These are phyloP conservation scores for Rhabdomys pumilio DNA, from an alignment of 2,797 vertebrate genomes.

Conservation along the genomic window DNA sequence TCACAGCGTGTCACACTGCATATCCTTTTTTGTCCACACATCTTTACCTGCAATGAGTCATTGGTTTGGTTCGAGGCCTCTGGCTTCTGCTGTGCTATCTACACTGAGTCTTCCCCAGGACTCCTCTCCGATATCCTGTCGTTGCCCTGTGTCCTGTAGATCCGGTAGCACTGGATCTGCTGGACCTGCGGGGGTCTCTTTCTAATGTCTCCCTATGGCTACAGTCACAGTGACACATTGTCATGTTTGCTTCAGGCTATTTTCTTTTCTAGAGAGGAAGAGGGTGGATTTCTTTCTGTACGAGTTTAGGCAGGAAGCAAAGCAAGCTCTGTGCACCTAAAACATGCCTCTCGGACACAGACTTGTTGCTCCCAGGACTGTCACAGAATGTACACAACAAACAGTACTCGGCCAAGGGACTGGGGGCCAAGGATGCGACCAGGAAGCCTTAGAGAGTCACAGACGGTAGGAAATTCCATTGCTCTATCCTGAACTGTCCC, in stretches of 20 bases:
- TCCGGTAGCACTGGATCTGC: background rate
- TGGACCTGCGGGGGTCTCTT: background rate
- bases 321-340: background rate
- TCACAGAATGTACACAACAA: background rate
- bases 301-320: background rate
- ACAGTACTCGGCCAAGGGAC: fast-evolving
- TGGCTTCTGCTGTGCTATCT: background rate
- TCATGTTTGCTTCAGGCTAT: fast-evolving
- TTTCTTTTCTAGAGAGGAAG: background rate
- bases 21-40: background rate
- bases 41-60: background rate
- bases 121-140: background rate
- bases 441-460: background rate
- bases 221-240: fast-evolving
- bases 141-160: background rate
- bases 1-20: background rate
- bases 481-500: too few species aligned
- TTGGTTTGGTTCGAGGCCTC: background rate
- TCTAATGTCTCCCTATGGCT: background rate
- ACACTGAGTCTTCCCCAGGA: background rate
- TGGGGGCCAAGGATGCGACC: fast-evolving
- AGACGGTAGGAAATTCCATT: background rate
- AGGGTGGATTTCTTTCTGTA: background rate
- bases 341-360: background rate
- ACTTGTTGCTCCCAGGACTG: background rate